Evolutionary conservation across 2,797 vertebrate species (phyloP).

Genomic region (Gambusia yucatana): DNA sequence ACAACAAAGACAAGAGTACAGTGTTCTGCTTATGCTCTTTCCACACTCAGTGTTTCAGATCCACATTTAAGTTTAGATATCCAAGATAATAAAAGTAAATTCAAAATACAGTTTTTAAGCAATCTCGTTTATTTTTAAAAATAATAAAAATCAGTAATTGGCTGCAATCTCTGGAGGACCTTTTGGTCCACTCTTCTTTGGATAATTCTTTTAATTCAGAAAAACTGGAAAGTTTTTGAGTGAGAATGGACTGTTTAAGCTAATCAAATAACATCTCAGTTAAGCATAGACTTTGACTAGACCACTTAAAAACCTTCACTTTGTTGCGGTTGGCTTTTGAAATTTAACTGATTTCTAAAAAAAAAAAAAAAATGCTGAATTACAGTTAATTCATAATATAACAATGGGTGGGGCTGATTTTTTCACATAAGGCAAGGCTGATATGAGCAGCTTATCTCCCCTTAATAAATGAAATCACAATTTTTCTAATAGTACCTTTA

Average conservation of each 20-base stretch:
- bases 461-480: not conserved
- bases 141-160: too few species aligned
- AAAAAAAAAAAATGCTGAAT: not conserved
- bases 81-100: not conserved
- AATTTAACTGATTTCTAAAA: not conserved
- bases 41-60: not conserved
- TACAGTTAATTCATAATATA: not conserved
- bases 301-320: not conserved
- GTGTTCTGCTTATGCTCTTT: too few species aligned
- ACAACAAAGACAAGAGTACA: conserved; percentile 34
- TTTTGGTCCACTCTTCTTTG: not conserved
- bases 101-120: not conserved
- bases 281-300: not conserved
- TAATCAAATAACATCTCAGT: not conserved
- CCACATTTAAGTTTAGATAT: too few species aligned
- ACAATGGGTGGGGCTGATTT: not conserved
- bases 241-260: not conserved
- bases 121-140: not conserved
- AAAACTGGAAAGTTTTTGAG: not conserved
- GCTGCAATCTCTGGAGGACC: not conserved
- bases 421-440: not conserved
- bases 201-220: not conserved
- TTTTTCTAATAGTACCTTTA: not conserved
- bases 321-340: not conserved
- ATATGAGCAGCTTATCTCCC: not conserved